Evolutionary conservation across 2,113 vertebrate species (phyloP).

Genomic region (Xenopus borealis): DNA sequence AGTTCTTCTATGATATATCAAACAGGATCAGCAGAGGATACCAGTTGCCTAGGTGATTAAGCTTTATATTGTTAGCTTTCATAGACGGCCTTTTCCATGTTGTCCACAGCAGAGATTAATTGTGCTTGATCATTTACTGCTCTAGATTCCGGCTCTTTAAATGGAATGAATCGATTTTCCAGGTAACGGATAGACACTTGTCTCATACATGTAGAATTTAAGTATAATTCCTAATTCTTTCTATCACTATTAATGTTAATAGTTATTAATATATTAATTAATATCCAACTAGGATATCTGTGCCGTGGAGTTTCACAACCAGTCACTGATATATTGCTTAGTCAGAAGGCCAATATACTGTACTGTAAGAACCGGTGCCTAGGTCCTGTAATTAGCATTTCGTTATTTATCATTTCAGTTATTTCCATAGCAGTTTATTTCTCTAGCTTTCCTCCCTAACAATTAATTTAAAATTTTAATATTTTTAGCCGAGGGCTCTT

Average conservation of each 20-base stretch:
- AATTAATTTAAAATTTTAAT: no score
- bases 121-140: slow-evolving; percentile 18
- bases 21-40: slow-evolving; percentile 34
- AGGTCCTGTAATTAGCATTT: no score
- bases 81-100: slow-evolving; percentile 41
- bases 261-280: no score
- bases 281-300: no score
- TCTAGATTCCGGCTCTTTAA: slow-evolving; percentile 32
- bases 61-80: slow-evolving; percentile 43
- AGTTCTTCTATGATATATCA: slow-evolving; percentile 46
- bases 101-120: slow-evolving; percentile 41
- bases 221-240: slow-evolving; percentile 7
- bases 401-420: no score
- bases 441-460: no score
- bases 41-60: slow-evolving; percentile 43
- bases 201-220: neutral
- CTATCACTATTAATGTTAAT: slow-evolving; percentile 9
- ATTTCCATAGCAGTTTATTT: no score
- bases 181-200: slow-evolving; percentile 3
- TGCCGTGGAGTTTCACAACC: no score
- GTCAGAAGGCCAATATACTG: no score
- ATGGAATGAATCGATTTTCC: slow-evolving; percentile 32
- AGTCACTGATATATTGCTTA: no score
- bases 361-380: no score
- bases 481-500: no score